Evolutionary conservation across 2,113 vertebrate genomes (phyloP).

Genomic region (Prionailurus viverrinus): DNA sequence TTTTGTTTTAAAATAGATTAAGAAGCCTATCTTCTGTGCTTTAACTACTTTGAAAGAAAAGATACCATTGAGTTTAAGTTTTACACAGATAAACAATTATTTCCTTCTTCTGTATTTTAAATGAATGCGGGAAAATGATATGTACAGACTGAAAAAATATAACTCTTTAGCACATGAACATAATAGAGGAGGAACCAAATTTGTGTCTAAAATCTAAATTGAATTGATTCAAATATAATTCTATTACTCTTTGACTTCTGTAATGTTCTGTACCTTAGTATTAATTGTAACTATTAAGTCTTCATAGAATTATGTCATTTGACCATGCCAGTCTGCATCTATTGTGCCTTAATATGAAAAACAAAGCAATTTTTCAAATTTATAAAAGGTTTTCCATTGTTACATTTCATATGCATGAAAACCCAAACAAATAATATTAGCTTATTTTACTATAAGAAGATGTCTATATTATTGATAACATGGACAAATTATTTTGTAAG

Average conservation of each 20-base stretch:
- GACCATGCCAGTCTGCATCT: conserved; percentile 48
- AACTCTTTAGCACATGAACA: not conserved
- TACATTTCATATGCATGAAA: conserved; percentile 55
- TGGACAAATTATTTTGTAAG: conserved; percentile 51
- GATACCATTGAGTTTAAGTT: not conserved
- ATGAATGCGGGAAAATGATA: conserved; percentile 25
- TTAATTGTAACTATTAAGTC: not conserved
- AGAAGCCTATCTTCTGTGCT: not conserved
- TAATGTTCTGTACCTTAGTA: not conserved
- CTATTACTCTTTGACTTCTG: not conserved
- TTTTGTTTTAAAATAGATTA: conserved; percentile 40
- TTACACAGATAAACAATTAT: not conserved
- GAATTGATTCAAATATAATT: not conserved
- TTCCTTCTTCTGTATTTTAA: conserved; percentile 51
- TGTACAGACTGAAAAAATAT: not conserved
- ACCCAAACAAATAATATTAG: not conserved
- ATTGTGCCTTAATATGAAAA: conserved; percentile 75
- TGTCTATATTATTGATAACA: conserved; percentile 24
- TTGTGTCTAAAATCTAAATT: conserved; percentile 34
- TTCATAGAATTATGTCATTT: conserved; percentile 41
- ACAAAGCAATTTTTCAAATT: conserved; percentile 54
- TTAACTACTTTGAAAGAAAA: conserved; percentile 27
- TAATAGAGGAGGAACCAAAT: not conserved
- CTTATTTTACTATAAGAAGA: not conserved
- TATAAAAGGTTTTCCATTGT: conserved; percentile 41